Evolutionary conservation across 2,888 invertebrate species (phyloP).

Genomic region (Epirrhoe tristata): DNA sequence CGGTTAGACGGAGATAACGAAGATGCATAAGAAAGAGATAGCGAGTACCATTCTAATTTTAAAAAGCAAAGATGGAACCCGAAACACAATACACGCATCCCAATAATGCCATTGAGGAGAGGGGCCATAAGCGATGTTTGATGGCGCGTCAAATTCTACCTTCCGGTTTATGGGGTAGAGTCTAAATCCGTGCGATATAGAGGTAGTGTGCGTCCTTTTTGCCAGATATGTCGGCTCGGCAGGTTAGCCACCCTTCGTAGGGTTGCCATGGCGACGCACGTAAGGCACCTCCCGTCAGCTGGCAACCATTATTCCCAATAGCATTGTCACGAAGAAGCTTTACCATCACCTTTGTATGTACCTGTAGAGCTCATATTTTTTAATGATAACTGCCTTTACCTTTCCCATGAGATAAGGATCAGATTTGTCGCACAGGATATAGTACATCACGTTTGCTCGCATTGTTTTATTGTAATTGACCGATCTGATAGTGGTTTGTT

Average conservation of each 20-base stretch:
- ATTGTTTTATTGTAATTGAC: conserved; percentile 61
- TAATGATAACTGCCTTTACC: conserved; percentile 59
- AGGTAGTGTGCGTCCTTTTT: conserved; percentile 65
- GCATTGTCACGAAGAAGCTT: conserved; percentile 73
- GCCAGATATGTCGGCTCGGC: conserved; percentile 61
- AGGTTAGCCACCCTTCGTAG: conserved; percentile 83
- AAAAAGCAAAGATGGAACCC: conserved; percentile 85
- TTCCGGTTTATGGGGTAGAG: conserved; percentile 68
- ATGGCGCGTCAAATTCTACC: conserved; percentile 66
- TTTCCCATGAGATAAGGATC: conserved; percentile 70
- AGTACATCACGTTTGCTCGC: conserved; percentile 52
- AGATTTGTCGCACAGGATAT: conserved; percentile 59
- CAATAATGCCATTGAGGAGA: conserved; percentile 67
- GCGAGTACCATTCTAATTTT: conserved; percentile 77
- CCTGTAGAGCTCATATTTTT: conserved; percentile 70
- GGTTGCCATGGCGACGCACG: conserved; percentile 79
- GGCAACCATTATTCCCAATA: conserved; percentile 78
- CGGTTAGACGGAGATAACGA: conserved; percentile 63
- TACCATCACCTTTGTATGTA: conserved; percentile 68
- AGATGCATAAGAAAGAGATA: conserved; percentile 64
- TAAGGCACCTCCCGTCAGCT: conserved; percentile 85
- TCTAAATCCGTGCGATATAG: conserved; percentile 66
- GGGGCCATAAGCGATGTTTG: conserved; percentile 68
- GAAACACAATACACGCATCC: conserved; percentile 80
- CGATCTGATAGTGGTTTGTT: conserved; percentile 56